phyloP scores from a whole-genome alignment of 2,888 invertebrate species.

The Caenorhabditis zanzibari region DNA sequence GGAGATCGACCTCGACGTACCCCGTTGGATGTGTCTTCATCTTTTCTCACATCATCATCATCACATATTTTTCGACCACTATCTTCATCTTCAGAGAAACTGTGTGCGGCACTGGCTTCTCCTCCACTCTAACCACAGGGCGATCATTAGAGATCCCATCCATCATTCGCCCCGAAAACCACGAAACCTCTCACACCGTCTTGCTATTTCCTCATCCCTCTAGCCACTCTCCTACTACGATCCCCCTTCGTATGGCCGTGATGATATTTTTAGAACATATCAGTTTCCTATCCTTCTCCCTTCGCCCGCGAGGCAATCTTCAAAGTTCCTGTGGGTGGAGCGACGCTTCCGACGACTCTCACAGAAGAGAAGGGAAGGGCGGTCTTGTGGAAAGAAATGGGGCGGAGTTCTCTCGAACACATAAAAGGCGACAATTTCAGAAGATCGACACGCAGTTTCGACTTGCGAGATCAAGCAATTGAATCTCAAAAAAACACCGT shows the following conservation, averaged over 20 bases:
- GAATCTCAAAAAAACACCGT: slow-evolving; percentile 59
- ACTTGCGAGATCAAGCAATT: slow-evolving; percentile 72
- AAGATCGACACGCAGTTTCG: slow-evolving; percentile 67
- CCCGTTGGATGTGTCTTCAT: slow-evolving; percentile 21
- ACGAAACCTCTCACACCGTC: slow-evolving; percentile 19
- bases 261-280: slow-evolving; percentile 60
- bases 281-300: slow-evolving; percentile 30
- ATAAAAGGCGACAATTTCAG: slow-evolving; percentile 55
- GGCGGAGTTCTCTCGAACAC: slow-evolving; percentile 50
- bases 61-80: slow-evolving; percentile 42
- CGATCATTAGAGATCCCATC: slow-evolving; percentile 66
- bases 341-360: slow-evolving; percentile 42
- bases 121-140: slow-evolving; percentile 61
- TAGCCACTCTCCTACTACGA: slow-evolving; percentile 34
- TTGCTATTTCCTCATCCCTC: slow-evolving; percentile 37
- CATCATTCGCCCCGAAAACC: slow-evolving; percentile 56
- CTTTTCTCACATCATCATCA: slow-evolving; percentile 30
- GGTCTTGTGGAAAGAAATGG: slow-evolving; percentile 45
- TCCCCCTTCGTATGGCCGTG: slow-evolving; percentile 33
- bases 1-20: slow-evolving; percentile 40
- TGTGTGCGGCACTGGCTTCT: slow-evolving; percentile 59
- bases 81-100: slow-evolving; percentile 55
- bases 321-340: slow-evolving; percentile 47
- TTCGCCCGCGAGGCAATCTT: slow-evolving; percentile 51
- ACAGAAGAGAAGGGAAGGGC: slow-evolving; percentile 46